Evolutionary conservation across 92 coral and sea anemone species (phyloP), one percentile per base, ranked within the genome.

Genomic region (Chrysogorgia sp.): DNA sequence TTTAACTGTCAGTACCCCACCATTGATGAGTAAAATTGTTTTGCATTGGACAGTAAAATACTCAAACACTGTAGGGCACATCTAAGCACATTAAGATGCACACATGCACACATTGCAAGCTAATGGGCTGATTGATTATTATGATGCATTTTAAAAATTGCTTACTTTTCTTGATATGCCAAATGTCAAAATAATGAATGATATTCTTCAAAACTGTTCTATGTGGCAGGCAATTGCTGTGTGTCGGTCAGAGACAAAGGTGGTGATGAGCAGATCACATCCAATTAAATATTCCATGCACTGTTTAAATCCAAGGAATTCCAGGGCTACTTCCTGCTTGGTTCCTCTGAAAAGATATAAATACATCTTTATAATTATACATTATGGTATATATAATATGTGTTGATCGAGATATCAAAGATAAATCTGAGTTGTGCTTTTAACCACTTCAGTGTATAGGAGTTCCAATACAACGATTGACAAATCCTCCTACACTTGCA

Each of bases 81-180:
- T 37, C 43, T 37, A 12, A 37, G 43, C 43, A 37, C 43, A 37
- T 37, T 37, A 12, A 37, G 43, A 37, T n/a, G n/a, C n/a, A n/a
- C n/a, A n/a, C n/a, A n/a, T n/a, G n/a, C n/a, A 37, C 43, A 37
- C 43, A 37, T 37, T 37, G 43, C 43, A 37, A 37, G 43, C 43
- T 37, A 37, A 37, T 37, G 26, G 59, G 26, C 59, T 52, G 21
- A 17, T 52, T 52, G 26, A 17, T 43, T 9, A 43, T 43, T 17
- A 43, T 43, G 50, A 43, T n/a, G n/a, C 50, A 43, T 9, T 43
- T 43, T 17, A 43, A 43, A 9, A 43, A 8, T 8, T 9, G 2
- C 89, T 71, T 75, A 88, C 92, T 88, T 81, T 84, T 88, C 76
- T 84, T 88, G 22, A 88, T 58, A 71, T 84, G 92, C 92, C 92